These are phyloP conservation scores for Drosophila asahinai DNA, from an alignment of 1,140 invertebrate species.

Conservation along the genomic window DNA sequence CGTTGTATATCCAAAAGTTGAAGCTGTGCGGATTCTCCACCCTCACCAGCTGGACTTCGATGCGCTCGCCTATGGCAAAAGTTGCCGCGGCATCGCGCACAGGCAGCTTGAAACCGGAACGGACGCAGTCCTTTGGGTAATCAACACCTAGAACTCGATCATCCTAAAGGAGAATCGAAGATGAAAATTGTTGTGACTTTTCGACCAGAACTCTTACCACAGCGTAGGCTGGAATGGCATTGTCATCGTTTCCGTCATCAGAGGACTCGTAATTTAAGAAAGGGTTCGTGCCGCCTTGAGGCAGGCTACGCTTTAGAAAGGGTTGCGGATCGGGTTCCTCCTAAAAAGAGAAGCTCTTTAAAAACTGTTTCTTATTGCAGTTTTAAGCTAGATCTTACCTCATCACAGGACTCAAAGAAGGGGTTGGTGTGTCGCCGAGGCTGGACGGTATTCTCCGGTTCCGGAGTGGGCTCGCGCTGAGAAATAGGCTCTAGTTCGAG, in stretches of 20 bases:
- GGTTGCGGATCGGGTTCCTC: too few relatives aligned
- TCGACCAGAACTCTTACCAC: conserved; percentile 15
- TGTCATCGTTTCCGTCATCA: conserved; percentile 34
- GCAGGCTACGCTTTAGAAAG: background rate
- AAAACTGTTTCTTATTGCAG: background rate
- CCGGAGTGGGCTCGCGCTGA: background rate
- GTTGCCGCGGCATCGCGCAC: background rate
- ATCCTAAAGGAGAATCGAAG: conserved; percentile 9
- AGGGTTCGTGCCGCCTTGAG: background rate
- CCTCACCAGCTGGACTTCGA: conserved; percentile 49
- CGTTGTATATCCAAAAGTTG: conserved; percentile 65
- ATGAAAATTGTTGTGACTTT: background rate
- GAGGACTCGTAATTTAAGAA: conserved; percentile 17
- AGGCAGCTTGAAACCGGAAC: conserved; percentile 45
- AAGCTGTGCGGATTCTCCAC: conserved; percentile 69
- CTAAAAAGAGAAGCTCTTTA: background rate
- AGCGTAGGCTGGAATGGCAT: conserved; percentile 61
- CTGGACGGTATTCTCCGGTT: background rate
- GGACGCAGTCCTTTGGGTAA: conserved; percentile 58
- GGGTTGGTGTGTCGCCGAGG: background rate
- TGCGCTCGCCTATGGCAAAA: conserved; percentile 13
- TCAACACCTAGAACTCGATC: conserved; percentile 54
- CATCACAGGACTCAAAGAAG: conserved; percentile 16
- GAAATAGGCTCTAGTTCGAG: background rate
- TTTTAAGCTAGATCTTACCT: background rate